Conservation (phyloP, 2,113 vertebrate genomes). For the Lucifuga dentata region DNA sequence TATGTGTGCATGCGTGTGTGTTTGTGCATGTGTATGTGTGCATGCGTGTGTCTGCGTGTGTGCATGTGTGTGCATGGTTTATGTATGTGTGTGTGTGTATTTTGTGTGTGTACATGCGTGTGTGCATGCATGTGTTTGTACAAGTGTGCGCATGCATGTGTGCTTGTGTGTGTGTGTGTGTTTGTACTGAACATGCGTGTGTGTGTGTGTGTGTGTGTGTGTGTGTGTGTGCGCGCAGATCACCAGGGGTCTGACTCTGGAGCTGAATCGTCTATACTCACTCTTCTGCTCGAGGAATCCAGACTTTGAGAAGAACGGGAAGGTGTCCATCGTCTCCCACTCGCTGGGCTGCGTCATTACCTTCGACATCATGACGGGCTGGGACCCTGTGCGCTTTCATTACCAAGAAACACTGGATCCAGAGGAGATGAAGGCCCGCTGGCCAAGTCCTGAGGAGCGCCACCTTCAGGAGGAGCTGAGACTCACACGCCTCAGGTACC, state of each 20-base stretch:
- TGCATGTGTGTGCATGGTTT: too few relatives aligned
- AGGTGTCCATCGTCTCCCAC: conserved; percentile 96
- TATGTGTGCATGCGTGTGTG: too few relatives aligned
- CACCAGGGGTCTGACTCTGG: conserved; percentile 93
- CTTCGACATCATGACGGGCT: conserved; percentile 97
- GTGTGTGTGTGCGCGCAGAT: conserved; percentile 81
- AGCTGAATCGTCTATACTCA: conserved; percentile 93
- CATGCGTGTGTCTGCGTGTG: too few relatives aligned
- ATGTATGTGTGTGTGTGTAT: too few relatives aligned
- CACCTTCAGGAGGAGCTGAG: conserved; percentile 90
- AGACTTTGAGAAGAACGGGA: conserved; percentile 93
- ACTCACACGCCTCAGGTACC: conserved; percentile 88
- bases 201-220: conserved; percentile 25
- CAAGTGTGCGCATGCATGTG: conserved; percentile 15
- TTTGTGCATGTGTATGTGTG: too few relatives aligned
- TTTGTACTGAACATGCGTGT: too few relatives aligned
- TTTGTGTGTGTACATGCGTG: background rate
- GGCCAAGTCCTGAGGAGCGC: conserved; percentile 88
- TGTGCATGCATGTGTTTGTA: conserved; percentile 16
- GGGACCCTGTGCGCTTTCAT: conserved; percentile 92
- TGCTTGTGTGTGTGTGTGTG: background rate
- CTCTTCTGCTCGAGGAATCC: conserved; percentile 96
- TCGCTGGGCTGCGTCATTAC: conserved; percentile 97
- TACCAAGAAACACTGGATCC: conserved; percentile 88
- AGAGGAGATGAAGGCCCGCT: conserved; percentile 82